A percentile compares a stretch with the other conserved stretches of the same genome.
Conservation (phyloP, 2,888 invertebrate genomes). For the Masnerella sp. region DNA sequence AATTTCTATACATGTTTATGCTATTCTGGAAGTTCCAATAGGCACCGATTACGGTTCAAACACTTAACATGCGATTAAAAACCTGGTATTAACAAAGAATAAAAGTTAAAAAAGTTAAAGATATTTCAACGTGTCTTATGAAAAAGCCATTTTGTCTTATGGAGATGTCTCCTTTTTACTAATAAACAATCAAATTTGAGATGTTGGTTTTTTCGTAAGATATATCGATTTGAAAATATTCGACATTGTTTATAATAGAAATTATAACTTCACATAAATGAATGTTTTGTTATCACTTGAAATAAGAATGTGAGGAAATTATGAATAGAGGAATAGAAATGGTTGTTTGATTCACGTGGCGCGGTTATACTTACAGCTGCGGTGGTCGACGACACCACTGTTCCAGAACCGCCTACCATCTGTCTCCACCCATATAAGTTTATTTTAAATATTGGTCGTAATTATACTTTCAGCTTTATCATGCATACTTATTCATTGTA, state of each 20-base stretch:
- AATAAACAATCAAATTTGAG: too few relatives aligned
- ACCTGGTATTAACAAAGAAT: constrained; percentile 33
- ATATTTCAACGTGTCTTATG: not conserved
- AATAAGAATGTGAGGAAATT: not conserved
- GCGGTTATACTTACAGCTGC: constrained; percentile 76
- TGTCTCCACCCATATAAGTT: constrained; percentile 73
- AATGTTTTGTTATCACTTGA: not conserved
- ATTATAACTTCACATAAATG: too few relatives aligned
- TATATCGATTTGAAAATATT: too few relatives aligned
- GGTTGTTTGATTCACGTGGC: constrained; percentile 74
- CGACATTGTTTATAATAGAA: too few relatives aligned
- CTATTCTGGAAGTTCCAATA: too few relatives aligned
- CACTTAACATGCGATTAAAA: constrained; percentile 57
- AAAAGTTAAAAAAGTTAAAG: constrained; percentile 22
- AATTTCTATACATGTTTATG: too few relatives aligned
- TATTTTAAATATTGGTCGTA: constrained; percentile 35
- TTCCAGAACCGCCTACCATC: constrained; percentile 79
- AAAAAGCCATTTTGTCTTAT: too few relatives aligned
- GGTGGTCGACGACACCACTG: constrained; percentile 74
- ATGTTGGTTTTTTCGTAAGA: too few relatives aligned
- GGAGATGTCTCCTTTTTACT: too few relatives aligned
- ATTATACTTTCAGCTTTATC: constrained; percentile 1
- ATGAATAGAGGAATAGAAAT: constrained; percentile 1
- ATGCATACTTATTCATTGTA: too few relatives aligned
- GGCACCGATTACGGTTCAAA: constrained; percentile 18